Base-by-base conservation (phyloP, 1,140 invertebrate genomes). In the Oscheius sp. region DNA sequence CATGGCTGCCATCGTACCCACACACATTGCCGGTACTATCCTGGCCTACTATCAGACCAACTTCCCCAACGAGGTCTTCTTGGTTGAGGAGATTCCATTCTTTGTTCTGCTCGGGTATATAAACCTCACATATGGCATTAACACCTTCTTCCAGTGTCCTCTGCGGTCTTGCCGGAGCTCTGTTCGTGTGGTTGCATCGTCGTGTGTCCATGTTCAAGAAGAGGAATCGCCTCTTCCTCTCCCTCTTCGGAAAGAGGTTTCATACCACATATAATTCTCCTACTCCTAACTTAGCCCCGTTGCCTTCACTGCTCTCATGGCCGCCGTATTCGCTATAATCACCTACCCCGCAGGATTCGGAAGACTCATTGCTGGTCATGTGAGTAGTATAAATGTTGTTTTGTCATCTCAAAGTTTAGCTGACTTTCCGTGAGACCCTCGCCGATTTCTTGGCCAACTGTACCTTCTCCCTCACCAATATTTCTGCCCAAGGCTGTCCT, bases 31-130 rank as follows among this genome's bases (percentile, higher is more conserved):
- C 18, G 80, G 83, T n/a, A 82, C 81, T 1, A 84, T 82, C 38
- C 79, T 81, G n/a, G 81, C 81, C 7, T 82, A 82, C 52, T 82
- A 82, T 69, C 82, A 82, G 67, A 84, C 81, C n/a, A 79, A 75
- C 46, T 82, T 82, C 68, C 81, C 82, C 1, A 82, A 84, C 45
- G 81, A 82, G 73, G 82, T 84, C 0, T 99, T 97, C 87, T 94
- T 99, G 88, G 92, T 94, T n/a, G 92, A 96, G 85, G 96, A 99
- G 86, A 88, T 99, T 15, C 90, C 97, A 68, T 91, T 95, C 0
- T 99, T 96, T 85, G 91, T 93, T 1, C 80, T 95, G 0, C 91
- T 98, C 72, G 95, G 95, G 93, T 94, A 87, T 88, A 10, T 1
- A 18, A 13, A 18, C 3, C 2, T 1, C 29, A 18, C 23, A 1